phyloP scores from a whole-genome alignment of 2,888 invertebrate species.

The Apoderus coryli region DNA sequence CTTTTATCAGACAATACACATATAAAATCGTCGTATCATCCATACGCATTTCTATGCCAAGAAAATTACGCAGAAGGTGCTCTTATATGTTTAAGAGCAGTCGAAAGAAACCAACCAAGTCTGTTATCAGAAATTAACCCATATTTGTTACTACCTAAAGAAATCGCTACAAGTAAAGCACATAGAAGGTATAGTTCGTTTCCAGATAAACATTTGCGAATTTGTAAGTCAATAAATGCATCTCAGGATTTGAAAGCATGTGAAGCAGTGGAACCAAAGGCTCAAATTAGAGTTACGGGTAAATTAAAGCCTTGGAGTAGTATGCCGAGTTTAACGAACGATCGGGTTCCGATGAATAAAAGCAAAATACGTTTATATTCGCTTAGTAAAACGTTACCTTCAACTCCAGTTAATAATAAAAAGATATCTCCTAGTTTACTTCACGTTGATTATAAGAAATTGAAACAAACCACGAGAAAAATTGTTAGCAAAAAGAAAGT shows the following conservation, averaged over 20 bases:
- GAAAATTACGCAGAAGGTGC: conserved; percentile 44
- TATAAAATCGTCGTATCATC: conserved; percentile 40
- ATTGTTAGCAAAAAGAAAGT: conserved; percentile 23
- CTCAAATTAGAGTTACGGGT: conserved; percentile 14
- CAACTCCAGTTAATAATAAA: conserved; percentile 25
- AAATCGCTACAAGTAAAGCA: conserved; percentile 27
- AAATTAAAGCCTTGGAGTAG: conserved; percentile 33
- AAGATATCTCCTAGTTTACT: conserved; percentile 25
- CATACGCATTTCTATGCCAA: conserved; percentile 44
- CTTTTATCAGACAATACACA: conserved; percentile 46
- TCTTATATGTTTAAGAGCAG: conserved; percentile 45
- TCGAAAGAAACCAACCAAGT: conserved; percentile 46
- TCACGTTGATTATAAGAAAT: conserved; percentile 26
- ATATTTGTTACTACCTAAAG: conserved; percentile 31
- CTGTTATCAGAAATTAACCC: conserved; percentile 47
- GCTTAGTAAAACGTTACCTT: conserved; percentile 28
- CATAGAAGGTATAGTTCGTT: conserved; percentile 42
- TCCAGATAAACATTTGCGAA: conserved; percentile 31
- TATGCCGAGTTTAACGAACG: conserved; percentile 28
- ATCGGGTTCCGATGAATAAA: conserved; percentile 15
- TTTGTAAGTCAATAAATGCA: no score
- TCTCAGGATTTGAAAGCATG: no score
- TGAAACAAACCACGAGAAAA: conserved; percentile 16
- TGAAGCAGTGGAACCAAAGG: conserved; percentile 12
- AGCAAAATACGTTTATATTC: conserved; percentile 21